Conservation (phyloP, 2,888 invertebrate genomes). For the Hirtodrosophila confusa region DNA sequence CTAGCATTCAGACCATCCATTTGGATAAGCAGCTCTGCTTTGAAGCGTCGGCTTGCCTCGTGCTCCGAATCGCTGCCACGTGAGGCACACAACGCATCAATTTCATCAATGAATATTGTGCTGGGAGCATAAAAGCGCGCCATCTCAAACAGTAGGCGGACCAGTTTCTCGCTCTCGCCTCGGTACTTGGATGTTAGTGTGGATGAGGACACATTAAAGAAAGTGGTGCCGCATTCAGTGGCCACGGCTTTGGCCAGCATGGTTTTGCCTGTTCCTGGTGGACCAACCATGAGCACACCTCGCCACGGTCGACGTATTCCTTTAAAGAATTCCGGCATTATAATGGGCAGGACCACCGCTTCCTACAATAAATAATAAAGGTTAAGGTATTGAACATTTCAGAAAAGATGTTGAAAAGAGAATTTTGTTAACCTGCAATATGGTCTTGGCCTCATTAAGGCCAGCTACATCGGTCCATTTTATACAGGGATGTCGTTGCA, state of each 20-base stretch:
- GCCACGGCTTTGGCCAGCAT: slow-evolving; percentile 94
- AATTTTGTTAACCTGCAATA: slow-evolving; percentile 85
- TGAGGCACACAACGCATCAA: slow-evolving; percentile 93
- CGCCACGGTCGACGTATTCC: slow-evolving; percentile 93
- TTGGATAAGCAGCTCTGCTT: slow-evolving; percentile 94
- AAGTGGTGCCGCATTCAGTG: slow-evolving; percentile 94
- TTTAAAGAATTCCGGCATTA: slow-evolving; percentile 95
- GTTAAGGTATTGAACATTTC: no score
- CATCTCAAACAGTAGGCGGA: slow-evolving; percentile 94
- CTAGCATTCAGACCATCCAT: slow-evolving; percentile 93
- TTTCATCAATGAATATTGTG: slow-evolving; percentile 96
- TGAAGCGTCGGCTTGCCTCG: slow-evolving; percentile 93
- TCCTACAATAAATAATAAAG: slow-evolving; percentile 85
- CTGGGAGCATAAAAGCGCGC: slow-evolving; percentile 94
- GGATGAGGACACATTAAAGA: slow-evolving; percentile 94
- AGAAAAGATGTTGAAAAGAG: no score
- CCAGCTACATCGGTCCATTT: slow-evolving; percentile 92
- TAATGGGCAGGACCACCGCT: slow-evolving; percentile 93
- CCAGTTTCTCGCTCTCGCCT: slow-evolving; percentile 96
- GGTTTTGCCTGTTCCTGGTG: slow-evolving; percentile 91
- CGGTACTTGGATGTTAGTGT: slow-evolving; percentile 94
- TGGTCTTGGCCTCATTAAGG: slow-evolving; percentile 89
- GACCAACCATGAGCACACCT: slow-evolving; percentile 84
- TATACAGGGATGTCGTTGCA: slow-evolving; percentile 92
- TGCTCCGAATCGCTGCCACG: slow-evolving; percentile 94